Percentiles rank a stretch among this genome's conserved stretches.
Evolutionary conservation across 2,797 vertebrate genomes (phyloP).

Genomic region (Spea hammondii): DNA sequence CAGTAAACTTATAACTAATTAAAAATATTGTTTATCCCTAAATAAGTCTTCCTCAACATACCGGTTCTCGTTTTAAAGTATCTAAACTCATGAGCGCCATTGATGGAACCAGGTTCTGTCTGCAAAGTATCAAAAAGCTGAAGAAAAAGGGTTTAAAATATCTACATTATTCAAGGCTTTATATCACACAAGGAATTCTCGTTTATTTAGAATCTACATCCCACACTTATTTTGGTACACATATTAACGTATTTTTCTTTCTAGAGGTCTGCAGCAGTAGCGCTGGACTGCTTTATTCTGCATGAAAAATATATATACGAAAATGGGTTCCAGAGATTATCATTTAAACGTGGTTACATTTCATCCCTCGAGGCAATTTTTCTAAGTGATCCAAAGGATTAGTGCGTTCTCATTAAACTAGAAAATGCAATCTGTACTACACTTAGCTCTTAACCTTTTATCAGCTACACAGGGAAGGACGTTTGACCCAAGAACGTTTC

Average conservation of each 20-base stretch:
- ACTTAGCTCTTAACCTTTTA: slow-evolving; percentile 53
- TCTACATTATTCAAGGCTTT: not conserved
- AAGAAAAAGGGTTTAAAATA: no score
- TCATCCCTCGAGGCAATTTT: slow-evolving; percentile 42
- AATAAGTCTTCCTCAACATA: no score
- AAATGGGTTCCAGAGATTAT: slow-evolving; percentile 49
- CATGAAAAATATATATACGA: slow-evolving; percentile 25
- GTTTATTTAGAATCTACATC: not conserved
- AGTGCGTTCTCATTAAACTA: slow-evolving; percentile 57
- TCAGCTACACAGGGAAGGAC: slow-evolving; percentile 31
- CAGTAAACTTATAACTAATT: no score
- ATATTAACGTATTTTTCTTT: not conserved
- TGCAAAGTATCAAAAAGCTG: no score
- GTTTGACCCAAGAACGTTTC: slow-evolving; percentile 51
- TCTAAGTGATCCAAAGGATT: slow-evolving; percentile 53
- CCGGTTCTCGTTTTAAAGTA: no score
- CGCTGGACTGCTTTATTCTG: slow-evolving; percentile 3
- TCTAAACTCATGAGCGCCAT: no score
- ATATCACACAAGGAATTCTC: not conserved
- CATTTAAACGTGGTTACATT: slow-evolving; percentile 56
- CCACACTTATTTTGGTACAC: not conserved
- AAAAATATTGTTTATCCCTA: no score
- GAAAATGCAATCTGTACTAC: slow-evolving; percentile 52
- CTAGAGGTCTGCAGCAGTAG: not conserved
- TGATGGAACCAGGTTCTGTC: no score